A percentile compares a stretch with the other conserved stretches of the same genome.
Evolutionary conservation across 2,888 invertebrate species (phyloP).

Genomic region (Galeruca laticollis): DNA sequence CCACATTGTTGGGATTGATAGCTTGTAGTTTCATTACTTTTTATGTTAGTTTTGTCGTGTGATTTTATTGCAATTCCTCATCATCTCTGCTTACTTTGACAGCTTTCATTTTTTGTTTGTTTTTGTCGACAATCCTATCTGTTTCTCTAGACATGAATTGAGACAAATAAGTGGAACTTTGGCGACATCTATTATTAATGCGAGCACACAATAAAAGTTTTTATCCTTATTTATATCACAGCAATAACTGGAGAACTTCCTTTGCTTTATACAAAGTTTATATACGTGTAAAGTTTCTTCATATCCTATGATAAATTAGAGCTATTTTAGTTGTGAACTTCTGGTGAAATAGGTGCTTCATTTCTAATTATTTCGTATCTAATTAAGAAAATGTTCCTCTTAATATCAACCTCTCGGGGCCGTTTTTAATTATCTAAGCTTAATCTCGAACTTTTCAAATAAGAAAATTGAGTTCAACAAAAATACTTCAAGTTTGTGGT

Average conservation of each 20-base stretch:
- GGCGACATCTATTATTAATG: too few relatives aligned
- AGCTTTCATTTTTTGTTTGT: too few relatives aligned
- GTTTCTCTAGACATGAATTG: too few relatives aligned
- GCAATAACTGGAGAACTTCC: not conserved
- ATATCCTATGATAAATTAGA: slow-evolving; percentile 13
- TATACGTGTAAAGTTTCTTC: not conserved
- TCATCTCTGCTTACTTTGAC: too few relatives aligned
- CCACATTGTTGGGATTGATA: too few relatives aligned
- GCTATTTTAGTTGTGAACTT: slow-evolving; percentile 19
- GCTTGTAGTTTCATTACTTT: too few relatives aligned
- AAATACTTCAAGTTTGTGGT: not conserved
- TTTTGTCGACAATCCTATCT: too few relatives aligned
- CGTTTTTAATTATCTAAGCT: slow-evolving; percentile 12
- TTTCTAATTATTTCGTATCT: slow-evolving; percentile 11
- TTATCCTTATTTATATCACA: not conserved
- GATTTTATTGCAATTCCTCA: too few relatives aligned
- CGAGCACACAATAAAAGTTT: not conserved
- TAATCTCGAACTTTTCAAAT: not conserved
- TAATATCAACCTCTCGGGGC: not conserved
- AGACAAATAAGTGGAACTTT: too few relatives aligned
- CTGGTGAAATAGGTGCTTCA: slow-evolving; percentile 2
- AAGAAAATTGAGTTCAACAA: not conserved
- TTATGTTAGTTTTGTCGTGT: too few relatives aligned
- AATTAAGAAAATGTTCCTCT: slow-evolving; percentile 21
- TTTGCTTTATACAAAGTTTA: not conserved